Evolutionary conservation across 2,113 vertebrate genomes (phyloP), one percentile per base, ranked within the genome.

Genomic region (Pterocles burchelli): DNA sequence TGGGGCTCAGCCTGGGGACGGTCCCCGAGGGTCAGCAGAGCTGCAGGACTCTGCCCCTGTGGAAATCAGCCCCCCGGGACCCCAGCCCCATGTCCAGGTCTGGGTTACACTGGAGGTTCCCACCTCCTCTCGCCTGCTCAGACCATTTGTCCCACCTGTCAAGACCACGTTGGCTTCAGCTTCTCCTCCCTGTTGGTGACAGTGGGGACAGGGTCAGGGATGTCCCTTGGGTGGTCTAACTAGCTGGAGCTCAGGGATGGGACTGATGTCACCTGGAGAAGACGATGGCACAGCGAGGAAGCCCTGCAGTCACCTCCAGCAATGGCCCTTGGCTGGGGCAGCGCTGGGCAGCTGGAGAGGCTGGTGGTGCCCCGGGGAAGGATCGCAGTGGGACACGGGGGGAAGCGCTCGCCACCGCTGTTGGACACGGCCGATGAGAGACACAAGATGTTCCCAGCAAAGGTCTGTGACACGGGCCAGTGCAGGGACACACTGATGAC

Each of bases 351-450:
- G 45, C 33, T 61, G 70, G 8, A 67, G 63, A 12, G 41, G 74
- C 48, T 62, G 14, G 5, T 38, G 63, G 33, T 38, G 68, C 36
- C n/a, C 28, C 34, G 3, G 57, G 63, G 22, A 45, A 57, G 33
- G 0, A 26, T 46, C 11, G 0, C 1, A 18, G 46, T 1, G 33
- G 58, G 33, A 65, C 48, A 29, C 3, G 1, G 5, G 4, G 18
- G 4, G 81, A 49, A 52, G 33, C 1, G 3, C 38, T 41, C 77
- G 5, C 2, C 72, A 33, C 3, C 1, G 3, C 54, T 36, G 29
- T 2, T 9, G 43, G 13, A 15, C 28, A 2, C 1, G 31, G 21
- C 12, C 18, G 17, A 0, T 1, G 3, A 22, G 31, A 38, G 49
- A 51, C 0, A 2, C 18, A 10, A 36, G 36, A 26, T 11, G 48